These are phyloP conservation scores for Drosophila atroscutellata DNA, from an alignment of 2,888 invertebrate genomes.

Conservation along the genomic window DNA sequence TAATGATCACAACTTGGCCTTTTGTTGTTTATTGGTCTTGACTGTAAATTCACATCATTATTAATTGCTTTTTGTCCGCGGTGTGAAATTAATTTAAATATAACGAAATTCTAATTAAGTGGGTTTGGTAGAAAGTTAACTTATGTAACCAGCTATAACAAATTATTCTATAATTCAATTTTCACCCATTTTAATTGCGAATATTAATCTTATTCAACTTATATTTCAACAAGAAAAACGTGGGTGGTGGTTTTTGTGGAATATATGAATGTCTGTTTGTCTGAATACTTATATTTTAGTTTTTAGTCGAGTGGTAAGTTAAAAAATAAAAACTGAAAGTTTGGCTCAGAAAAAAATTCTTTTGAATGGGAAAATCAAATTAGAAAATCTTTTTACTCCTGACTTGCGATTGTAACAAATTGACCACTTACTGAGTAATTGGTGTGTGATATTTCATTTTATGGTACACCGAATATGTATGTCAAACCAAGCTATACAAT, in stretches of 20 bases:
- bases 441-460: neutral
- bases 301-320: neutral
- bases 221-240: neutral
- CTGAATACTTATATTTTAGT: neutral
- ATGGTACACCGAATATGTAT: slow-evolving; percentile 1
- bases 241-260: neutral
- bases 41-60: slow-evolving; percentile 33
- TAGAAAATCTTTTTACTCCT: neutral
- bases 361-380: neutral
- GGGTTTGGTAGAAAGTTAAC: slow-evolving; percentile 16
- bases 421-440: neutral
- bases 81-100: slow-evolving; percentile 13
- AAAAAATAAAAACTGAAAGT: neutral
- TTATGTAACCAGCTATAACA: slow-evolving; percentile 8
- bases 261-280: neutral
- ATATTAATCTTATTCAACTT: neutral
- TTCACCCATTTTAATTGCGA: neutral
- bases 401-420: neutral
- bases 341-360: neutral
- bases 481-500: slow-evolving; percentile 42
- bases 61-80: slow-evolving; percentile 18
- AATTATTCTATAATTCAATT: slow-evolving; percentile 13
- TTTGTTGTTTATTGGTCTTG: slow-evolving; percentile 59
- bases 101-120: slow-evolving; percentile 36
- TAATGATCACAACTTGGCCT: slow-evolving; percentile 57